Evolutionary conservation across 2,113 vertebrate species (phyloP), one percentile per base, ranked within the genome.

Genomic region (Cyphomyrus discorhynchus): DNA sequence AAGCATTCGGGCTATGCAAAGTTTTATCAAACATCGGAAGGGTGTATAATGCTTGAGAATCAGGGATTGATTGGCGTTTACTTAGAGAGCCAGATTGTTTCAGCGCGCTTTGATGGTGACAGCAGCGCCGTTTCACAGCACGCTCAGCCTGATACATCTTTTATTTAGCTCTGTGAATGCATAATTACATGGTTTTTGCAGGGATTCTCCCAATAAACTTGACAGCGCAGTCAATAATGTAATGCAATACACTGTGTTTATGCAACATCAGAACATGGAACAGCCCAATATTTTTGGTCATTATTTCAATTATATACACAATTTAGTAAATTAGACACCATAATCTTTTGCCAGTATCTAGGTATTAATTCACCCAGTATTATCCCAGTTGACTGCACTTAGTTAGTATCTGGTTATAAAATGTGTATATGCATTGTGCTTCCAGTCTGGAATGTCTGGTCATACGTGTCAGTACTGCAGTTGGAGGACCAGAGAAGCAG

Each of bases 101-200:
- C n/a, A 53, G 85, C 19, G 7, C 31, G 31, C 85, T 19, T 47
- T 50, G 83, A 86, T 50, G 47, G 85, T 52, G 49, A 87, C 85
- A 53, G 47, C 47, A 39, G 31, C 2, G n/a, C 50, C 11, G 85
- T 87, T 87, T 87, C 85, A 87, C 24, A 19, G 84, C 84, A 31
- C 24, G 83, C 50, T 87, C 50, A 53, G 85, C 27, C 85, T 87
- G 85, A 53, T 56, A 49, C 15, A 39, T 87, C 85, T 87, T 52
- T 87, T 47, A 53, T 87, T 56, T 35, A 53, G 85, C 85, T 50
- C 47, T 87, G 39, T 87, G 85, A 87, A 87, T 53, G 50, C 85
- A 87, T 87, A 87, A 87, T 87, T 87, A 87, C 85, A 87, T 53
- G 85, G 85, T 56, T 87, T 49, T 87, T 87, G 85, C n/a, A 87